A percentile compares a stretch with the other conserved stretches of the same genome.
These are phyloP conservation scores for Colletes collaris DNA, from an alignment of 2,888 invertebrate genomes.

Conservation along the genomic window DNA sequence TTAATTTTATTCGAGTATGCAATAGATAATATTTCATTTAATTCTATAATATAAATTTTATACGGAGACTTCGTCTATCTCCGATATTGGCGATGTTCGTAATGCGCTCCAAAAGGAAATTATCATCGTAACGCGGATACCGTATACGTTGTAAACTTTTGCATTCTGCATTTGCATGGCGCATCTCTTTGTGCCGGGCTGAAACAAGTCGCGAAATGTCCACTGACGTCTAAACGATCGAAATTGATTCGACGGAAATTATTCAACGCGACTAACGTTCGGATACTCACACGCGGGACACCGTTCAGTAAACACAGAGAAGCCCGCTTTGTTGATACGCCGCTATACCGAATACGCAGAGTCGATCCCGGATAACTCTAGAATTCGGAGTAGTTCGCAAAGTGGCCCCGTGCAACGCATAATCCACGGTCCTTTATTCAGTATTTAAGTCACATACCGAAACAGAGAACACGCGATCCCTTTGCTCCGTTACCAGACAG, in stretches of 20 bases:
- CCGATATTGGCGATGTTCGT: too few relatives aligned
- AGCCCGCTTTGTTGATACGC: slow-evolving; percentile 31
- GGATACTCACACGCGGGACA: slow-evolving; percentile 17
- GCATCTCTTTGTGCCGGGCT: background rate
- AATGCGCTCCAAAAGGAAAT: too few relatives aligned
- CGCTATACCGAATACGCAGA: slow-evolving; percentile 4
- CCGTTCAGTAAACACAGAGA: slow-evolving; percentile 34
- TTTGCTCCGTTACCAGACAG: background rate
- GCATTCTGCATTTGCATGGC: background rate
- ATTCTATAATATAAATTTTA: too few relatives aligned
- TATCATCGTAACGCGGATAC: too few relatives aligned
- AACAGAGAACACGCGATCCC: slow-evolving; percentile 30
- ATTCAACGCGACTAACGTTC: slow-evolving; percentile 45
- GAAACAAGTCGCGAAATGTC: background rate
- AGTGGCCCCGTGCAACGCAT: slow-evolving; percentile 44
- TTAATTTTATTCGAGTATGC: too few relatives aligned
- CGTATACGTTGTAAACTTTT: too few relatives aligned
- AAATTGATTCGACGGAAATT: slow-evolving; percentile 52
- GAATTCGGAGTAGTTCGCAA: slow-evolving; percentile 34
- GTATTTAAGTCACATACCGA: slow-evolving; percentile 53
- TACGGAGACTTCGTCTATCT: too few relatives aligned
- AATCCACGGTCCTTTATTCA: slow-evolving; percentile 42
- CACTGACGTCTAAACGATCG: slow-evolving; percentile 13
- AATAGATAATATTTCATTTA: too few relatives aligned
- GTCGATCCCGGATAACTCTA: slow-evolving; percentile 6